Conservation (phyloP, 2,888 invertebrate species). For the Atethmia centrago region DNA sequence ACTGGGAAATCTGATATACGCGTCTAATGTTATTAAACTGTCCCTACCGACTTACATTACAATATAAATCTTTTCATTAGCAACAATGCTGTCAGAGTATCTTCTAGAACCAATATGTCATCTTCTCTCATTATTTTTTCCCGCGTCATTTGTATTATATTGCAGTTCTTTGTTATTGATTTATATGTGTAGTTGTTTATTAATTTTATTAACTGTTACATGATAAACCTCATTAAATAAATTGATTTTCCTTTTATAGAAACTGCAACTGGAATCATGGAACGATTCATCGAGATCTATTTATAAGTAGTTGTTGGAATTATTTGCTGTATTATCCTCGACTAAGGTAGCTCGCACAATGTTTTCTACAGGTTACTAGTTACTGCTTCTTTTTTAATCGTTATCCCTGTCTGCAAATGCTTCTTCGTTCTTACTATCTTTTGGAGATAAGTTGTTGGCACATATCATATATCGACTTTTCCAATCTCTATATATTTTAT, state of each 20-base stretch:
- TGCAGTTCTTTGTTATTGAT: conserved; percentile 18
- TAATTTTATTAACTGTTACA: conserved; percentile 30
- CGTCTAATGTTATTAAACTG: conserved; percentile 49
- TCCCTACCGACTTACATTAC: conserved; percentile 36
- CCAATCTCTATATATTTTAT: too few relatives aligned
- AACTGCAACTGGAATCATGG: conserved; percentile 20
- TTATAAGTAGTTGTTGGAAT: background rate
- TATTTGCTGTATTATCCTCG: background rate
- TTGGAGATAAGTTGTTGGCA: background rate
- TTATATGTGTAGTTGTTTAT: conserved; percentile 19
- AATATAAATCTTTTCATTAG: conserved; percentile 29
- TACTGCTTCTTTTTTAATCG: background rate
- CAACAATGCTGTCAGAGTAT: conserved; percentile 18
- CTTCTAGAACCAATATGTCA: conserved; percentile 29
- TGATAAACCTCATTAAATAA: conserved; percentile 24
- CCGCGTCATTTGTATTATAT: conserved; percentile 8
- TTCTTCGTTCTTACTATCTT: background rate
- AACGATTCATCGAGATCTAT: conserved; percentile 39
- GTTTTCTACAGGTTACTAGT: background rate
- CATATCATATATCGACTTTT: background rate
- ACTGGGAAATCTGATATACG: conserved; percentile 53
- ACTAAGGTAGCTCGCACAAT: background rate
- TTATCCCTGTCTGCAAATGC: background rate
- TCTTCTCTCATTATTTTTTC: conserved; percentile 6
- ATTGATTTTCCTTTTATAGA: conserved; percentile 28